A percentile compares a stretch with the other conserved stretches of the same genome.
Evolutionary conservation across 2,888 invertebrate genomes (phyloP).

Genomic region (Sarcophaga subvicina): DNA sequence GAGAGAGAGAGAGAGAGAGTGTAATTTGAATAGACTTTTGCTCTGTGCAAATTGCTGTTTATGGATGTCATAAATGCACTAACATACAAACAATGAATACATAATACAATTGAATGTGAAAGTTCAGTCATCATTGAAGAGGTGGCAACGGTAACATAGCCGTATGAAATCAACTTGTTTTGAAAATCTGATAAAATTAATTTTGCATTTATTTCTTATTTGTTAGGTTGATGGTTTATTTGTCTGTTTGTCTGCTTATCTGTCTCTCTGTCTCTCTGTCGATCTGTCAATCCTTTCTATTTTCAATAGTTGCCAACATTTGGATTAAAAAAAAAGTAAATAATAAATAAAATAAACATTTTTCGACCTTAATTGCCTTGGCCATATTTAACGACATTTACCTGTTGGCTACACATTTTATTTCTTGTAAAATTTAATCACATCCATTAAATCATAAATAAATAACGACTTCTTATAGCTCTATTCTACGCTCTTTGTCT

Average conservation of each 20-base stretch:
- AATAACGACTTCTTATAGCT: background rate
- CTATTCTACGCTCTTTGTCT: too few species aligned
- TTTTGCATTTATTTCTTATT: constrained; percentile 39
- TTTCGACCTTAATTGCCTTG: background rate
- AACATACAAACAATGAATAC: constrained; percentile 23
- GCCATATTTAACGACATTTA: background rate
- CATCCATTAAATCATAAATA: constrained; percentile 28
- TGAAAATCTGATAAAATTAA: constrained; percentile 48
- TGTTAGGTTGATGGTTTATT: constrained; percentile 14
- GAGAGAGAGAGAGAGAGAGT: background rate
- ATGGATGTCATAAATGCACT: constrained; percentile 49
- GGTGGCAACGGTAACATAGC: background rate
- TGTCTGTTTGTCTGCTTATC: constrained; percentile 17
- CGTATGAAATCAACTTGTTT: constrained; percentile 37
- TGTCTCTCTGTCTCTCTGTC: background rate
- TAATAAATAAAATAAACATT: too few species aligned
- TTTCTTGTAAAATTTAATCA: constrained; percentile 30
- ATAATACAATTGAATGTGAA: background rate
- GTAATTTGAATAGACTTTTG: constrained; percentile 29
- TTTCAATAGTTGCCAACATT: too few species aligned
- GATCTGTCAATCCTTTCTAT: background rate
- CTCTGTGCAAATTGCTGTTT: constrained; percentile 59
- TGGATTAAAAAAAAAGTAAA: too few species aligned
- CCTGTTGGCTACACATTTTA: background rate
- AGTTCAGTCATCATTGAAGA: background rate